These are phyloP conservation scores for Hydrocynus forskahlii DNA, from an alignment of 2,797 vertebrate genomes.

Conservation along the genomic window DNA sequence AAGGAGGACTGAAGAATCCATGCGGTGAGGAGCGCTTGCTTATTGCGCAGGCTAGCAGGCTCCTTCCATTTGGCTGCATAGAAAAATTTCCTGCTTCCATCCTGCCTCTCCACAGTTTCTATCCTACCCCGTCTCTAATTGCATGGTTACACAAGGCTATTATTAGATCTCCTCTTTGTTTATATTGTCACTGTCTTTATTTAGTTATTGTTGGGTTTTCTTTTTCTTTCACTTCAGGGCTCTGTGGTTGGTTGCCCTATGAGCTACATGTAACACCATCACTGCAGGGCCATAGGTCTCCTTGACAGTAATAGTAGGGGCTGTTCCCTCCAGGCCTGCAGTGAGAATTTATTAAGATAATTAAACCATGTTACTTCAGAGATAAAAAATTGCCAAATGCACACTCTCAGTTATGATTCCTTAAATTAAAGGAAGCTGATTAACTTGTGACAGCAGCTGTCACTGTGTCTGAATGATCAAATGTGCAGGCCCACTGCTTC, in stretches of 20 bases:
- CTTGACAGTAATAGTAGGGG: constrained; percentile 38
- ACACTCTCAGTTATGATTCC: constrained; percentile 4
- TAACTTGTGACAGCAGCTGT: constrained; percentile 74
- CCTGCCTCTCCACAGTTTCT: constrained; percentile 28
- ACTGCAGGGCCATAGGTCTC: constrained; percentile 21
- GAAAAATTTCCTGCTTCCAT: constrained; percentile 15
- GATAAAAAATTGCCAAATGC: constrained; percentile 9
- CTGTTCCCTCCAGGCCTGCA: constrained; percentile 15
- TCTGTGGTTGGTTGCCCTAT: background rate
- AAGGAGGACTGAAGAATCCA: constrained; percentile 33
- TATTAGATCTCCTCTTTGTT: constrained; percentile 54
- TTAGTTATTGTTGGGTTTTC: constrained; percentile 33
- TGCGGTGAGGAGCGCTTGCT: constrained; percentile 34
- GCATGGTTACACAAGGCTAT: constrained; percentile 52
- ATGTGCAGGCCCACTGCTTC: constrained; percentile 72
- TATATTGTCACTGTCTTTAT: constrained; percentile 48
- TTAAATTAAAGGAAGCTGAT: constrained; percentile 55
- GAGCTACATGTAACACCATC: constrained; percentile 3
- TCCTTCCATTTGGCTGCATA: constrained; percentile 14
- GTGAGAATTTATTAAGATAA: constrained; percentile 32
- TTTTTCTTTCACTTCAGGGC: background rate
- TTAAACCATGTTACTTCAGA: constrained; percentile 20
- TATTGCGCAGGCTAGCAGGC: constrained; percentile 38
- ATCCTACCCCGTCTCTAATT: constrained; percentile 52
- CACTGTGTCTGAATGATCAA: constrained; percentile 60